A percentile compares a stretch with the other conserved stretches of the same genome.
phyloP scores from a whole-genome alignment of 2,888 invertebrate genomes.

The Ariolimax columbianus region DNA sequence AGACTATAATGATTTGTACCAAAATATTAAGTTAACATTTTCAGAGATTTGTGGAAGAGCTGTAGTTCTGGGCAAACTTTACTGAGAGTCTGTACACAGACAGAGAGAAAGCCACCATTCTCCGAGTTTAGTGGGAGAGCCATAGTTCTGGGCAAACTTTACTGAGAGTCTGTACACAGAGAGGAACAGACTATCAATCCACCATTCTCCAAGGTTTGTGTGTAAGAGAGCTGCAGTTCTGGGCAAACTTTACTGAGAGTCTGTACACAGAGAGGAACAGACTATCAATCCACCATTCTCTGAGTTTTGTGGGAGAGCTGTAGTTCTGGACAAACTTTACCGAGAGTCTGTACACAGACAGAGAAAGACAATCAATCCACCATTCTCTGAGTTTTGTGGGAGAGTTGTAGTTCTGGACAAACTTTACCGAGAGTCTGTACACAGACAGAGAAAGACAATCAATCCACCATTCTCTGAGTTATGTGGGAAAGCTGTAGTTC shows the following conservation, averaged over 20 bases:
- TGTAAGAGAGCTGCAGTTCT: too few relatives aligned
- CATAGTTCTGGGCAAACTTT: conserved; percentile 32
- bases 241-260: too few relatives aligned
- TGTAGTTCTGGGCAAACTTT: conserved; percentile 40
- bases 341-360: not conserved
- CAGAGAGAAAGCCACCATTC: conserved; percentile 43
- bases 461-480: too few relatives aligned
- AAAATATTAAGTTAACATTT: conserved; percentile 42
- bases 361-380: too few relatives aligned
- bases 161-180: conserved; percentile 20
- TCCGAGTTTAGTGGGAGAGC: conserved; percentile 40
- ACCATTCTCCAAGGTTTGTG: too few relatives aligned
- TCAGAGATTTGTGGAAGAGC: conserved; percentile 45
- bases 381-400: conserved; percentile 44
- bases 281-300: conserved; percentile 44
- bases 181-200: too few relatives aligned
- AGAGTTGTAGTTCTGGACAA: conserved; percentile 28
- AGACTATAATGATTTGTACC: conserved; percentile 43
- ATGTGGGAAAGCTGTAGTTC: too few relatives aligned
- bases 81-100: conserved; percentile 19
- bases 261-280: too few relatives aligned
- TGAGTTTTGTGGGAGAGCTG: conserved; percentile 43
- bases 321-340: conserved; percentile 43
- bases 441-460: too few relatives aligned
- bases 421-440: conserved; percentile 29